phyloP scores from a whole-genome alignment of 2,888 invertebrate species.

The Synanthedon vespiformis region DNA sequence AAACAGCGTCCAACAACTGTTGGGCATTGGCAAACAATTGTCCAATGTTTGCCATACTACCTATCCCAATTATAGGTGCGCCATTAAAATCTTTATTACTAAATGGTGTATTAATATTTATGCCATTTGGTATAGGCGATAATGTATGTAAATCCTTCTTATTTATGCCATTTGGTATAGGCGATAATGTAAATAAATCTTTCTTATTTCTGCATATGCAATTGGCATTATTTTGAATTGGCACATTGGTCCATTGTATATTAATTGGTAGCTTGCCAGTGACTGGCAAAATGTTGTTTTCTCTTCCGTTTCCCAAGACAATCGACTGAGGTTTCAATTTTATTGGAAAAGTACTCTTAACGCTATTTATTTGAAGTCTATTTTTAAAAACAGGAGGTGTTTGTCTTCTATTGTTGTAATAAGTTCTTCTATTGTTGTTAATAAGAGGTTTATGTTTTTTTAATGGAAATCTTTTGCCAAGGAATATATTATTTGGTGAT shows the following conservation, averaged over 20 bases:
- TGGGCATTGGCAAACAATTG: background rate
- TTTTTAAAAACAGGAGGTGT: no score
- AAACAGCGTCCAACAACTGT: background rate
- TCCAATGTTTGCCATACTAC: no score
- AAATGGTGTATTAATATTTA: background rate
- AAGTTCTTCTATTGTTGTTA: background rate
- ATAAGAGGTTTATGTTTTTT: background rate
- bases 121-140: background rate
- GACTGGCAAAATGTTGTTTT: background rate
- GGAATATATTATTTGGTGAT: background rate
- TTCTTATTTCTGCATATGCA: background rate
- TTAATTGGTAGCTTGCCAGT: background rate
- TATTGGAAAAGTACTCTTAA: no score
- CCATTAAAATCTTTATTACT: background rate
- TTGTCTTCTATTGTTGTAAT: no score
- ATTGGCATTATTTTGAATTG: background rate
- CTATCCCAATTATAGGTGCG: background rate
- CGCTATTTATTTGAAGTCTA: no score
- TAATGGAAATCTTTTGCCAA: background rate
- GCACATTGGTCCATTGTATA: background rate
- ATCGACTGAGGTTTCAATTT: no score
- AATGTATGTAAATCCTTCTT: no score
- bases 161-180: background rate
- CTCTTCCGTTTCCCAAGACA: no score
- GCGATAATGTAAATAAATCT: no score